These are phyloP conservation scores for Zeus faber DNA, from an alignment of 2,113 vertebrate species.

Conservation along the genomic window DNA sequence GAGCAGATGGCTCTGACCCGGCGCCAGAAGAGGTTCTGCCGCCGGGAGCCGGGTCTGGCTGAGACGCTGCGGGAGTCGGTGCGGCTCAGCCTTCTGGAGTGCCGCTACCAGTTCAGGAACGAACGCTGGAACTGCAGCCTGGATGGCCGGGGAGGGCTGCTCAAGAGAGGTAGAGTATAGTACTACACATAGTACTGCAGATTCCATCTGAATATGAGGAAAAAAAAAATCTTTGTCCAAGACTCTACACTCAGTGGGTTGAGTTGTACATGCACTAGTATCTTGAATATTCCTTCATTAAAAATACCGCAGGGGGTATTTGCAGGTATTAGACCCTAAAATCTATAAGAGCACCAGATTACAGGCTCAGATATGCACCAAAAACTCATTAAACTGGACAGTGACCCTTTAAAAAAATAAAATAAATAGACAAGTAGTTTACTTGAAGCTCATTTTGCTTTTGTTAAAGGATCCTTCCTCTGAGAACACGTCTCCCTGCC, in stretches of 20 bases:
- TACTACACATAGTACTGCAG: too few relatives aligned
- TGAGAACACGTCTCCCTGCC: too few relatives aligned
- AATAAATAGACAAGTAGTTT: too few relatives aligned
- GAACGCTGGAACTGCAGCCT: slow-evolving; percentile 99
- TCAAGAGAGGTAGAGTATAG: slow-evolving; percentile 88
- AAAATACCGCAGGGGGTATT: too few relatives aligned
- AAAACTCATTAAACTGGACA: too few relatives aligned
- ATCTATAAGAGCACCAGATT: too few relatives aligned
- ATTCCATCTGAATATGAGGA: not conserved
- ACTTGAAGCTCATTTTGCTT: too few relatives aligned
- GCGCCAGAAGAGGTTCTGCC: slow-evolving; percentile 89
- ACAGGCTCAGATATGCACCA: too few relatives aligned
- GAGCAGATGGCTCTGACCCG: slow-evolving; percentile 89
- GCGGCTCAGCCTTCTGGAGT: slow-evolving; percentile 89
- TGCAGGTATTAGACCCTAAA: too few relatives aligned
- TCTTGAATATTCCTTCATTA: too few relatives aligned
- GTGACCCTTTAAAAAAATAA: too few relatives aligned
- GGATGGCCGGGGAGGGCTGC: slow-evolving; percentile 88
- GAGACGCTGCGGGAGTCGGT: slow-evolving; percentile 91
- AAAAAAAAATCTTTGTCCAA: not conserved
- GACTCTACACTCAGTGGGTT: not conserved
- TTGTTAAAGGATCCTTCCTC: too few relatives aligned
- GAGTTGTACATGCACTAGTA: not conserved
- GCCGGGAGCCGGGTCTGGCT: slow-evolving; percentile 89
- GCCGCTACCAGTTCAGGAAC: slow-evolving; percentile 90